Evolutionary conservation across 2,113 vertebrate genomes (phyloP), one percentile per base, ranked within the genome.

Genomic region (Stomatorhinus ivindoensis): DNA sequence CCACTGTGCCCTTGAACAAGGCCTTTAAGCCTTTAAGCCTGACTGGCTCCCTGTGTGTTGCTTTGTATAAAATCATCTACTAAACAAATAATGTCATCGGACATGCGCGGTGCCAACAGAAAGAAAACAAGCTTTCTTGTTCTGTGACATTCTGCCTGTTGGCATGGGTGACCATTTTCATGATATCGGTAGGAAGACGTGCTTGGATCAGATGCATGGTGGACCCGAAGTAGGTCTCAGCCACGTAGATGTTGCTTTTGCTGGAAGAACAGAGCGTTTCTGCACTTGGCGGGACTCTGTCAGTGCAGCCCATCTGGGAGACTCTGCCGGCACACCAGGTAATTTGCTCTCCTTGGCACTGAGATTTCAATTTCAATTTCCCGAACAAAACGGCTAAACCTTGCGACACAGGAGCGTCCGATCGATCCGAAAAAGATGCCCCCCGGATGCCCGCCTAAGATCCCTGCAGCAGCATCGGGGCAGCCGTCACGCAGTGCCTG

Each of bases 111-210:
- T 47, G 51, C 21, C 51, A 86, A 88, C 80, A 47, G 88, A 44
- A 86, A 76, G 50, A 46, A 90, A 95, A 92, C 93, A 93, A 93
- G 92, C 90, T 88, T 92, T 93, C 42, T 91, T 44, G 92, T 91
- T 93, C 92, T 93, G 92, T 94, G 93, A 95, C 94, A 94, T 96
- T 94, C 94, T 95, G 94, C 95, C 93, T 94, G 94, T 88, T 89
- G 90, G 89, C 88, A 91, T 50, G 27, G 93, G 91, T 90, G 91
- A 91, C 89, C 85, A 91, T 90, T 93, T 94, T 92, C 93, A 90
- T 92, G 93, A 93, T 93, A 91, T 95, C 95, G 94, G 94, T 92
- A 88, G 90, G 91, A 92, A 92, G 3, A 65, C 93, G 94, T 92
- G 93, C 94, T 53, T 91, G 42, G 93, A 93, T 94, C 92, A 93